A percentile compares a stretch with the other conserved stretches of the same genome.
phyloP scores from a whole-genome alignment of 2,888 invertebrate genomes.

The Daptonema setosum region DNA sequence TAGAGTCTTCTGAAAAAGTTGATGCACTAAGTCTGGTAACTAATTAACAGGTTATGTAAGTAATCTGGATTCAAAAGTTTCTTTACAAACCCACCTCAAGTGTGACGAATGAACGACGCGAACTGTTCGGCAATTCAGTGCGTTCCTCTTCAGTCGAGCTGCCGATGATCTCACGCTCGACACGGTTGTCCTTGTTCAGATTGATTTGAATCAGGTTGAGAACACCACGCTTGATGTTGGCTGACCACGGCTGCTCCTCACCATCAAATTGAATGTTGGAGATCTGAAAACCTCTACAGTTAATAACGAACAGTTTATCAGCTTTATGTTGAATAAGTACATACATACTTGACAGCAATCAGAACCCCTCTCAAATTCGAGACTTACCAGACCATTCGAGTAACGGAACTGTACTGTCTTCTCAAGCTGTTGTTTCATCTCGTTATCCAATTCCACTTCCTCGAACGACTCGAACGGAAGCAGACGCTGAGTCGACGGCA shows the following conservation, averaged over 20 bases:
- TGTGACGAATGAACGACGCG: too few relatives aligned
- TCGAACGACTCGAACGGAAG: constrained; percentile 11
- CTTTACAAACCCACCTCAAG: too few relatives aligned
- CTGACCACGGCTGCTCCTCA: constrained; percentile 18
- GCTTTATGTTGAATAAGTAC: too few relatives aligned
- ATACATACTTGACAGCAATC: background rate
- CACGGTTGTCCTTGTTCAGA: constrained; percentile 1
- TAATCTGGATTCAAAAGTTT: too few relatives aligned
- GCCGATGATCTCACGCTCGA: background rate
- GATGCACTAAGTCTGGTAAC: too few relatives aligned
- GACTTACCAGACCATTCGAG: constrained; percentile 14
- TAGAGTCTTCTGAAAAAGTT: constrained; percentile 11
- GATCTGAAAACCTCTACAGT: constrained; percentile 9
- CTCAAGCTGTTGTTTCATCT: constrained; percentile 12
- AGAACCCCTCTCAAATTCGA: background rate
- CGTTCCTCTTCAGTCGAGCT: background rate
- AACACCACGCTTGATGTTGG: constrained; percentile 21
- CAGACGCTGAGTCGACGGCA: constrained; percentile 3
- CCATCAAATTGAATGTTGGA: constrained; percentile 11
- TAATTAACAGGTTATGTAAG: too few relatives aligned
- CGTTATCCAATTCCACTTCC: constrained; percentile 10
- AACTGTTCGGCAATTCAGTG: too few relatives aligned
- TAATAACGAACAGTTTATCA: too few relatives aligned
- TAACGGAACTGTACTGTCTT: constrained; percentile 17
- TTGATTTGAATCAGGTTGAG: constrained; percentile 19